These are phyloP conservation scores for Ginglymostoma cirratum DNA, from an alignment of 2,113 vertebrate species.

Conservation along the genomic window DNA sequence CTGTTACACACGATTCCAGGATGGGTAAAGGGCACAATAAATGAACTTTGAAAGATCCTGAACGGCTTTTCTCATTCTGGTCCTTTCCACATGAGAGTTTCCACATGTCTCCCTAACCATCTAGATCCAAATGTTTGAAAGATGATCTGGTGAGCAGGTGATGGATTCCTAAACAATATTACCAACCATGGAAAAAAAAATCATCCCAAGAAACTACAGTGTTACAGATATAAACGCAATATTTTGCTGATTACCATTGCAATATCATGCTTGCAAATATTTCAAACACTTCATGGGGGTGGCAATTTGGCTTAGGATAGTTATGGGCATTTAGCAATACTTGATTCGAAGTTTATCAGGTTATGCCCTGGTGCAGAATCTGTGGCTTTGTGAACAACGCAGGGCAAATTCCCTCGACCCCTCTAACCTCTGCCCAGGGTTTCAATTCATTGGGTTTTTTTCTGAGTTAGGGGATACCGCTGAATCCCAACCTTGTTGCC, in stretches of 20 bases:
- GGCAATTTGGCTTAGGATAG: neutral
- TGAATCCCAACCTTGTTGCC: too few relatives aligned
- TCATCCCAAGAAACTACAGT: neutral
- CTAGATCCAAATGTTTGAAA: neutral
- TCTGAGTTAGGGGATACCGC: neutral
- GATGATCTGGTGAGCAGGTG: neutral
- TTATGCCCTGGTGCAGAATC: neutral
- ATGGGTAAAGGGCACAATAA: neutral
- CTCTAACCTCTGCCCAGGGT: neutral
- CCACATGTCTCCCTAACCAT: neutral
- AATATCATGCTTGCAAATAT: neutral
- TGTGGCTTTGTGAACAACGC: too few relatives aligned
- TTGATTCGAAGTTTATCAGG: neutral
- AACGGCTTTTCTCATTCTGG: neutral
- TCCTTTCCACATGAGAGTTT: neutral
- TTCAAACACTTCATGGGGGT: neutral
- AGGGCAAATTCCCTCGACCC: too few relatives aligned
- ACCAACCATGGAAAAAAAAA: neutral
- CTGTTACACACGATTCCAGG: neutral
- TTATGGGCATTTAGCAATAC: neutral
- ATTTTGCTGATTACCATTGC: neutral
- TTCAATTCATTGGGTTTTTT: neutral
- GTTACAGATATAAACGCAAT: neutral
- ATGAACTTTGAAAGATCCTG: neutral
- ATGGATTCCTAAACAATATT: neutral